Percentiles rank a stretch among this genome's conserved stretches.
Conservation (phyloP, 2,797 vertebrate species). For the Carapus acus region DNA sequence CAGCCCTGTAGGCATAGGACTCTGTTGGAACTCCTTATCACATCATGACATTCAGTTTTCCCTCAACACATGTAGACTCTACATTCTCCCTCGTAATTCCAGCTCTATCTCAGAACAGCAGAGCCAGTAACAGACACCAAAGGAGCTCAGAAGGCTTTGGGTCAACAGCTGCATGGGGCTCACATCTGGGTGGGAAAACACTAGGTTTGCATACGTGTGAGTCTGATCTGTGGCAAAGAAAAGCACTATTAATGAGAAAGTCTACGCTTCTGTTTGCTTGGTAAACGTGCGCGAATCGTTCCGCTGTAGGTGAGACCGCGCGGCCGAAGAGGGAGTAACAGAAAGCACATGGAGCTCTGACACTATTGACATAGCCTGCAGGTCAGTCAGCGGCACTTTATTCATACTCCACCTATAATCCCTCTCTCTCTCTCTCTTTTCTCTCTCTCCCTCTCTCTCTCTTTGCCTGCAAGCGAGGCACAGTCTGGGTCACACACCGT, state of each 20-base stretch:
- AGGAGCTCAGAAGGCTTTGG: constrained; percentile 18
- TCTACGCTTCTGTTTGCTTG: not conserved
- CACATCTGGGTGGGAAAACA: too few species aligned
- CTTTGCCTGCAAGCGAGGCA: constrained; percentile 12
- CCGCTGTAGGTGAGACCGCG: constrained; percentile 18
- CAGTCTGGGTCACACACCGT: constrained; percentile 22
- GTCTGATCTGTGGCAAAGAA: not conserved
- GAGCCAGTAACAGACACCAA: constrained; percentile 9
- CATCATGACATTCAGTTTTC: constrained; percentile 21
- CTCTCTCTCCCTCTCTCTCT: constrained; percentile 5
- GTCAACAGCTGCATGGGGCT: too few species aligned
- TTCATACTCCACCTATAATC: constrained; percentile 29
- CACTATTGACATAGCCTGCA: constrained; percentile 48
- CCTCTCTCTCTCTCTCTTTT: too few species aligned
- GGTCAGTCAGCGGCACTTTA: constrained; percentile 39
- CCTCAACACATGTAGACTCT: constrained; percentile 29
- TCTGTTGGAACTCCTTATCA: constrained; percentile 47
- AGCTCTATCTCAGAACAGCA: constrained; percentile 12
- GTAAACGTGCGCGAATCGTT: constrained; percentile 14
- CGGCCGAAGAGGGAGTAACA: constrained; percentile 45
- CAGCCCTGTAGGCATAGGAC: too few species aligned
- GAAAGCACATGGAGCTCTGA: constrained; percentile 38
- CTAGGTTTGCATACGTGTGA: not conserved
- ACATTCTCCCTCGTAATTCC: constrained; percentile 16
- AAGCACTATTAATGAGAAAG: not conserved